Base-by-base conservation (phyloP, 1,140 invertebrate species). In the Pseudachorutes palmiensis region DNA sequence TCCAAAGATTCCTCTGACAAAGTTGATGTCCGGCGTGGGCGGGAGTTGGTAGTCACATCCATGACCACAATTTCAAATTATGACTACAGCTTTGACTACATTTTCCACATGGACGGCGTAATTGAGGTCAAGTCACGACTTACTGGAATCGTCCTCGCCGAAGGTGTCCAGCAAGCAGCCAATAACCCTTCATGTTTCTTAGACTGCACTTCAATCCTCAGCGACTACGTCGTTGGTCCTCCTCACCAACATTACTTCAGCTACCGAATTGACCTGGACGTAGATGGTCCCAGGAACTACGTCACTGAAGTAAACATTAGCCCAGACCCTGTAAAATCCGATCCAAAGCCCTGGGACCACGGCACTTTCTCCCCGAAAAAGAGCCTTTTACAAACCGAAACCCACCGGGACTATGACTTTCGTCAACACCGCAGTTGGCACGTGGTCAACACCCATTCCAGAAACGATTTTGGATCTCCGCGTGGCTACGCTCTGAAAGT, bases 41-140 rank as follows among this genome's bases (percentile, higher is more conserved):
- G 64, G 16, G 31, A 41, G 19, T 31, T 70, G 3, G 62, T 32
- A 16, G 1, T 70, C 9, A 65, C 62, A 1, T 51, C 62, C 30
- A 68, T 67, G 24, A 59, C 66, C 22, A 67, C 61, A 0, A 32
- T 70, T 28, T 57, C 33, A 2, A 70, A 70, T 32, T 70, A 70
- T 41, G 69, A 70, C 26, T 70, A 70, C 26, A 24, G 30, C 22
- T 65, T 67, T 62, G 49, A 64, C n/a, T 70, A 62, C 51, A 48
- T 60, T 26, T 70, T 70, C 33, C 60, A 67, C 45, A 62, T 64
- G 49, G 69, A 70, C 24, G 61, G 30, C 12, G 31, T 24, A 3
- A 41, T 63, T 48, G 12, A 63, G 36, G 41, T 63, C 14, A 26
- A 29, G 61, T 36, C 14, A 3, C 3, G 33, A 41, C 33, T 63